Conservation (phyloP, 2,797 vertebrate species). For the Chelon labrosus region DNA sequence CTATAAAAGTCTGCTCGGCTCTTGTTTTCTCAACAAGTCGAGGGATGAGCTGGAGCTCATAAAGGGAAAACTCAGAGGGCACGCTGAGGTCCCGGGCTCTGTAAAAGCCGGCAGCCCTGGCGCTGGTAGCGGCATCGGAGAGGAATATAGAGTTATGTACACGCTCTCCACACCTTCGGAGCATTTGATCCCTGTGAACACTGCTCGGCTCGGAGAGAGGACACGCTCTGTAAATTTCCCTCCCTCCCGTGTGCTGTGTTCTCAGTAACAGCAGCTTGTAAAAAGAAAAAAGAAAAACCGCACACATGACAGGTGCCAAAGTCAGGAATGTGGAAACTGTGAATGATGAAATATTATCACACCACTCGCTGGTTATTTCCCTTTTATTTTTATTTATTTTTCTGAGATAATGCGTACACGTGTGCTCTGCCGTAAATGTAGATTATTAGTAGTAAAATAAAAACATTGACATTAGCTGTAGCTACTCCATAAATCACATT, state of each 20-base stretch:
- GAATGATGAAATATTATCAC: constrained; percentile 65
- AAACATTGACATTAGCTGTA: too few species aligned
- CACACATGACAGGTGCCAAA: constrained; percentile 82
- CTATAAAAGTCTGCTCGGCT: constrained; percentile 68
- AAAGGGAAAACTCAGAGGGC: constrained; percentile 77
- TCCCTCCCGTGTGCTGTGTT: constrained; percentile 64
- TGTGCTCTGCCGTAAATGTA: too few species aligned
- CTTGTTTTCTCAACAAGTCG: constrained; percentile 77
- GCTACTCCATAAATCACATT: too few species aligned
- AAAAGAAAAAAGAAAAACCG: constrained; percentile 64
- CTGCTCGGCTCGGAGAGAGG: constrained; percentile 68
- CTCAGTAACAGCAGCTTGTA: constrained; percentile 73
- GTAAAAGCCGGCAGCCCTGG: constrained; percentile 65
- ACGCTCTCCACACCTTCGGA: constrained; percentile 68
- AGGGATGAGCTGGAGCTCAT: constrained; percentile 79
- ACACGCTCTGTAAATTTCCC: constrained; percentile 80
- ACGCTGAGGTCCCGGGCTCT: constrained; percentile 71
- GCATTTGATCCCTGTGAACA: constrained; percentile 79
- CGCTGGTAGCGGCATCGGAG: constrained; percentile 42
- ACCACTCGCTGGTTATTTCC: constrained; percentile 24
- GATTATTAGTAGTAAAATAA: too few species aligned
- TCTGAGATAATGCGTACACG: background rate
- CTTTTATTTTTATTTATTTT: constrained; percentile 5
- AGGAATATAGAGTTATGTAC: constrained; percentile 65
- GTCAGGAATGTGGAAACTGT: constrained; percentile 63